A percentile compares a stretch with the other conserved stretches of the same genome.
phyloP scores from a whole-genome alignment of 1,140 invertebrate species.

The Armadillidium nasatum region DNA sequence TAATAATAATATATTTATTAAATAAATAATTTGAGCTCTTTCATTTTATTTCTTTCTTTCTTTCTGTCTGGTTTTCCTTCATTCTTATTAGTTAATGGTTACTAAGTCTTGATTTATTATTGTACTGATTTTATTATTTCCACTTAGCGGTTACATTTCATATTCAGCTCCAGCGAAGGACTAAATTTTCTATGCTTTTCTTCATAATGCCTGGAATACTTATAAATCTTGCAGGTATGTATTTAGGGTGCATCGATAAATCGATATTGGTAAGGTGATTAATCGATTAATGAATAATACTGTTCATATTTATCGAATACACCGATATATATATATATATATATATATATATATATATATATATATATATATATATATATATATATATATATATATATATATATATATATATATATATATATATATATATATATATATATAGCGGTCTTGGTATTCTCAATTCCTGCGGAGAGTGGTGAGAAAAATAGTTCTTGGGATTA shows the following conservation, averaged over 20 bases:
- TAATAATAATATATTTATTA: background rate
- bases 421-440: slow-evolving; percentile 24
- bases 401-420: slow-evolving; percentile 22
- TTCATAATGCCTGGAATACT: slow-evolving; percentile 45
- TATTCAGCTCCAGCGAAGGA: slow-evolving; percentile 41
- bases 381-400: slow-evolving; percentile 17
- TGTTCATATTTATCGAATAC: no score
- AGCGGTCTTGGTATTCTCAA: slow-evolving; percentile 43
- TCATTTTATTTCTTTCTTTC: no score
- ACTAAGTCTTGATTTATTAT: no score
- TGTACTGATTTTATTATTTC: background rate
- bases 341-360: slow-evolving; percentile 18
- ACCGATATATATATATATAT: background rate
- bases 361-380: slow-evolving; percentile 7
- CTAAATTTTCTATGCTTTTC: slow-evolving; percentile 44
- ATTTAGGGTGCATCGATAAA: background rate
- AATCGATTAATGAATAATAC: slow-evolving; percentile 24
- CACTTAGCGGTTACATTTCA: slow-evolving; percentile 38
- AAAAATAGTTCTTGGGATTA: slow-evolving; percentile 43
- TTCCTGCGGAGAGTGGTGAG: slow-evolving; percentile 42
- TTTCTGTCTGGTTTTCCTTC: no score
- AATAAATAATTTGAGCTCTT: background rate
- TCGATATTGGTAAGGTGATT: background rate
- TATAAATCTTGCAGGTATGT: slow-evolving; percentile 43
- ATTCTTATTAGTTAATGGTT: no score